Evolutionary conservation across 1,140 invertebrate species (phyloP), one percentile per base, ranked within the genome.

Genomic region (Linepithema humile): DNA sequence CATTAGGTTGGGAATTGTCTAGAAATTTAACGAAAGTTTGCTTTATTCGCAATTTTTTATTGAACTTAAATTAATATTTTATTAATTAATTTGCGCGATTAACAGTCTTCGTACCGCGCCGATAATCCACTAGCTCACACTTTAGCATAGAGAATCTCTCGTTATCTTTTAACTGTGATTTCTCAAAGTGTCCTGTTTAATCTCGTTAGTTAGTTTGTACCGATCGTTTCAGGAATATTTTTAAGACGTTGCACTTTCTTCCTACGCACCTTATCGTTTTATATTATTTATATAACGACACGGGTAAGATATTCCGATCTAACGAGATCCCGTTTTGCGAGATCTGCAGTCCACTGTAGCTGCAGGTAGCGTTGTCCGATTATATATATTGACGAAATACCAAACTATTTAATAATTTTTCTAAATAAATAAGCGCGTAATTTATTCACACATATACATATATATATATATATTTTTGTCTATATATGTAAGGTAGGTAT

Each of bases 381-480:
- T 57, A 43, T 55, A 55, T 69, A 40, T 80, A 80, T 80, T 80
- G 35, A 3, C 64, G n/a, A 50, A 70, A 69, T 70, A 80, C 64
- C 75, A 80, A 70, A 80, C 50, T 70, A 69, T 69, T 80, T 78
- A 78, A 78, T 29, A 69, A 70, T 40, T 80, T 80, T 80, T 70
- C 50, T 80, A 80, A 78, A 17, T 15, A 69, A 69, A 55, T 32
- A 53, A 78, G 45, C 75, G 64, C 48, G 64, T 32, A 70, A 80
- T 35, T 80, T 80, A 80, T 80, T 55, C 75, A 20, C 5, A 29
- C 64, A 55, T 29, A 80, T n/a, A 32, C n/a, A 53, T 20, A 67
- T 12, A 48, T 50, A 67, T 20, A 77, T 65, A 67, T 53, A 59
- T 57, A 35, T 77, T 64, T 77, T 32, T 65, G 57, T 35, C 17